Evolutionary conservation across 1,140 invertebrate species (phyloP).

Genomic region (Apis mellifera): Amel_HAv3.1 CM009934.2:5911501-5912000

Average conservation of each 20-base stretch:
- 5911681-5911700: background rate
- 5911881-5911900: slow-evolving; percentile 80
- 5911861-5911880: slow-evolving; percentile 77
- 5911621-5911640: background rate
- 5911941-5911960: slow-evolving; percentile 84
- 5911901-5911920: slow-evolving; percentile 83
- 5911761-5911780: background rate
- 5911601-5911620: background rate
- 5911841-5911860: slow-evolving; percentile 82
- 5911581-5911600: background rate
- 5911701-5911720: background rate
- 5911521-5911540: background rate
- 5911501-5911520: background rate
- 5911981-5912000: slow-evolving; percentile 65
- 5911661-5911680: background rate
- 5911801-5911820: slow-evolving; percentile 83
- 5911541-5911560: background rate
- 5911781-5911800: slow-evolving; percentile 29
- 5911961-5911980: slow-evolving; percentile 84
- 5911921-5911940: slow-evolving; percentile 84
- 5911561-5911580: background rate
- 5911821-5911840: slow-evolving; percentile 84
- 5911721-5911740: background rate
- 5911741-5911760: slow-evolving; percentile 5
- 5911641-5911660: background rate